Conservation (phyloP, 2,888 invertebrate species). For the Tenthredo distinguenda region DNA sequence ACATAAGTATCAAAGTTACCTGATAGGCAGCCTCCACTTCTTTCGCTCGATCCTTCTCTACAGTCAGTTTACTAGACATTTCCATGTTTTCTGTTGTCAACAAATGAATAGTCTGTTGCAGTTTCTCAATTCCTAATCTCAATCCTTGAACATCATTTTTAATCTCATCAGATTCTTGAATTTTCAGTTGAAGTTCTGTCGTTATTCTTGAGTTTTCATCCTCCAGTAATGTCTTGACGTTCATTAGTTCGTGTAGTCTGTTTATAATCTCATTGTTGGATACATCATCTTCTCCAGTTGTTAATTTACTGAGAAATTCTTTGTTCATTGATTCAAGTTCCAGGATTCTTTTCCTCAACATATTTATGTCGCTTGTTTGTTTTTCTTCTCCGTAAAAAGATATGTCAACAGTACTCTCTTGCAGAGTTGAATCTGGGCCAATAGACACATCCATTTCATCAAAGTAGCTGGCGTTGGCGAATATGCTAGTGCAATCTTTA, state of each 20-base stretch:
- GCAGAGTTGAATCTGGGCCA: constrained; percentile 53
- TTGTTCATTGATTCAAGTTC: constrained; percentile 48
- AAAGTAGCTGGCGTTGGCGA: constrained; percentile 67
- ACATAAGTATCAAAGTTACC: constrained; percentile 53
- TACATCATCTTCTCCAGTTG: constrained; percentile 8
- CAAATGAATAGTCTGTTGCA: constrained; percentile 67
- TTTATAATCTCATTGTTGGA: constrained; percentile 54
- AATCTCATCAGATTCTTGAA: constrained; percentile 68
- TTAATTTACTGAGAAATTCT: neutral
- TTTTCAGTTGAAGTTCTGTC: constrained; percentile 64
- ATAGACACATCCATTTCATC: constrained; percentile 63
- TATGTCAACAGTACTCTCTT: constrained; percentile 37
- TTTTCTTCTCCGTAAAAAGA: constrained; percentile 35
- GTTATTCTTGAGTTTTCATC: constrained; percentile 66
- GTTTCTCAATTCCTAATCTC: constrained; percentile 66
- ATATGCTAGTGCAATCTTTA: constrained; percentile 63
- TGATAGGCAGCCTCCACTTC: constrained; percentile 58
- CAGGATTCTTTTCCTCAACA: constrained; percentile 40
- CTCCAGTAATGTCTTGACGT: constrained; percentile 60
- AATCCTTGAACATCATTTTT: constrained; percentile 66
- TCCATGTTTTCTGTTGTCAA: constrained; percentile 72
- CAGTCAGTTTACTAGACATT: constrained; percentile 65
- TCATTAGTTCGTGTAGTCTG: constrained; percentile 57
- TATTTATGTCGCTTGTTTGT: constrained; percentile 22
- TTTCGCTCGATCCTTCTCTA: constrained; percentile 62